Evolutionary conservation across 2,113 vertebrate genomes (phyloP), one percentile per base, ranked within the genome.

Genomic region (Psilopogon haemacephalus): DNA sequence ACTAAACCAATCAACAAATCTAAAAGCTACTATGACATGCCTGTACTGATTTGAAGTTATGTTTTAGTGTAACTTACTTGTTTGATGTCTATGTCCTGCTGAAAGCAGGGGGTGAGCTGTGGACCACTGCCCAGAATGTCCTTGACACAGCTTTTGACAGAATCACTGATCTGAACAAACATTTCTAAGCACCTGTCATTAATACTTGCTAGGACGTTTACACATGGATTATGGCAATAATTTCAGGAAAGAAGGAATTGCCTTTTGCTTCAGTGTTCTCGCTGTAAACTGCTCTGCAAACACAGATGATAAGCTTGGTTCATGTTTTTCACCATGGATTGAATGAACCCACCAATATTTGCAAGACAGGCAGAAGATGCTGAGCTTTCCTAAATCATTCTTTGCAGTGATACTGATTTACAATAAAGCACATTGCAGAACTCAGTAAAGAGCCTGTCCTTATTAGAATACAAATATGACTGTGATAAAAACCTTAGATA

Each of bases 1-100:
- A 2, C 0, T 8, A 21, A 23, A 30, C 18, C 3, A 12, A 17
- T 1, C 9, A 50, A 13, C 2, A 74, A 78, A 71, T 12, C 3
- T 32, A 55, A 64, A 89, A 19, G 4, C 15, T 54, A 6, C 13
- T 52, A 11, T 37, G 64, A 46, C 26, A 69, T 7, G 6, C 58
- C n/a, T 58, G 9, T 33, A 26, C 30, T 62, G 60, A 35, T 72
- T 86, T 76, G 32, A 83, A 9, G 7, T 64, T 33, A 20, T 13
- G 64, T 64, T 75, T 85, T 42, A 5, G 42, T 65, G 23, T 7
- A 46, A 48, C 1, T 65, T 54, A 24, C 26, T 73, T 69, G 63
- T 17, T 30, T 52, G 11, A 6, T 88, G 32, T 27, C 59, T 20
- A 72, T 15, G 3, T n/a, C 27, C 27, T 55, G 3, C 8, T 7